These are phyloP conservation scores for Caranx ignobilis DNA, from an alignment of 2,113 vertebrate species.

Conservation along the genomic window DNA sequence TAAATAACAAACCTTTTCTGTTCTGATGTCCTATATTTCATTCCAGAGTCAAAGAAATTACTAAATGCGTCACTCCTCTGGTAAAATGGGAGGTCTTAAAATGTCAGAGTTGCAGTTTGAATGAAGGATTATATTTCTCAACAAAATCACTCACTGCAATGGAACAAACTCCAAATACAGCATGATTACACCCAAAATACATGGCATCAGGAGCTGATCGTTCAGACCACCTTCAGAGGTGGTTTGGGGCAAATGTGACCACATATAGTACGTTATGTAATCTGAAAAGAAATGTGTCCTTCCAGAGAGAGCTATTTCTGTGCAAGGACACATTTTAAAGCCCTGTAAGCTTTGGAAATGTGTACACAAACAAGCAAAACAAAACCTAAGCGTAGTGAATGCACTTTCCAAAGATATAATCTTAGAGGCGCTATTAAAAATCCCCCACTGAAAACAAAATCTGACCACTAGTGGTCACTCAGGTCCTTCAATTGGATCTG, in stretches of 20 bases:
- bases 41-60: too few relatives aligned
- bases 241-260: neutral
- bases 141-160: neutral
- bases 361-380: neutral
- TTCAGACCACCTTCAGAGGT: neutral
- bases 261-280: slow-evolving; percentile 2
- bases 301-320: neutral
- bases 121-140: too few relatives aligned
- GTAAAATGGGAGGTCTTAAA: too few relatives aligned
- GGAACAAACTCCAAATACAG: neutral
- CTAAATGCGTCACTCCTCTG: too few relatives aligned
- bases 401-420: neutral
- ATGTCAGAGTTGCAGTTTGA: too few relatives aligned
- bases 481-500: neutral
- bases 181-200: neutral
- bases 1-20: too few relatives aligned
- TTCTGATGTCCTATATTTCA: too few relatives aligned
- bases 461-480: neutral
- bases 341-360: neutral
- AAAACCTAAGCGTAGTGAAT: neutral
- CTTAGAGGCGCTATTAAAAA: neutral
- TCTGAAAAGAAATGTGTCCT: neutral
- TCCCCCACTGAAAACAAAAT: neutral
- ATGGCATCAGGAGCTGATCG: neutral
- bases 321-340: neutral